Evolutionary conservation across 2,888 invertebrate species (phyloP), one percentile per base, ranked within the genome.

Genomic region (Camptogramma bilineatum): DNA sequence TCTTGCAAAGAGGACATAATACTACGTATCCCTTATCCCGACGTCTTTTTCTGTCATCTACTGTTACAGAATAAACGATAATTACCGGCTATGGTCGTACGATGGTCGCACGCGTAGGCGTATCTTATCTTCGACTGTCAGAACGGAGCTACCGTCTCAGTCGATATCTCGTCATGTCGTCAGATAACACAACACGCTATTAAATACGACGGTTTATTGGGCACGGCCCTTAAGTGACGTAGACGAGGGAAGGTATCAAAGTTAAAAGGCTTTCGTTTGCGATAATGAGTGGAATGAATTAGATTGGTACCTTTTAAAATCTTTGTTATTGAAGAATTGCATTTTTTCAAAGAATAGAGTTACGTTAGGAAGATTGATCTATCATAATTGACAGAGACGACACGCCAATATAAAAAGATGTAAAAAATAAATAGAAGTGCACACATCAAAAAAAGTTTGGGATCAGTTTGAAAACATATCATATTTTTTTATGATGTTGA

Each of bases 121-220:
- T 79, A 78, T 82, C 82, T 87, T 87, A 87, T 87, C 87, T 83
- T 21, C 18, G 60, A 62, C 82, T 85, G 87, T 86, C 87, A 85
- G 75, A 71, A 68, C 56, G 71, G 71, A 73, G 82, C 81, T 81
- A 81, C 81, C 74, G 80, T 71, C 74, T 74, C 75, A 74, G 80
- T 76, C 78, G 79, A 72, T 75, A 76, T 72, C 72, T 74, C 76
- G 76, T 82, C 86, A 85, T 84, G 84, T 86, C 74, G 68, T 60
- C 61, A 79, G 86, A 87, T 87, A 87, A 82, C 76, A 70, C 71
- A 73, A 78, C 79, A 78, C 66, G 78, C 77, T 78, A 82, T 82
- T 84, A 85, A 84, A 82, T 83, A 82, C 79, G 51, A 74, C 72
- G 73, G 72, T 82, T 82, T 79, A 82, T 80, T 73, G 74, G 64